Evolutionary conservation across 35 echinoderm and acorn worm species (phyloP), one percentile per base, ranked within the genome.

Genomic region (Ophiothrix spiculata): DNA sequence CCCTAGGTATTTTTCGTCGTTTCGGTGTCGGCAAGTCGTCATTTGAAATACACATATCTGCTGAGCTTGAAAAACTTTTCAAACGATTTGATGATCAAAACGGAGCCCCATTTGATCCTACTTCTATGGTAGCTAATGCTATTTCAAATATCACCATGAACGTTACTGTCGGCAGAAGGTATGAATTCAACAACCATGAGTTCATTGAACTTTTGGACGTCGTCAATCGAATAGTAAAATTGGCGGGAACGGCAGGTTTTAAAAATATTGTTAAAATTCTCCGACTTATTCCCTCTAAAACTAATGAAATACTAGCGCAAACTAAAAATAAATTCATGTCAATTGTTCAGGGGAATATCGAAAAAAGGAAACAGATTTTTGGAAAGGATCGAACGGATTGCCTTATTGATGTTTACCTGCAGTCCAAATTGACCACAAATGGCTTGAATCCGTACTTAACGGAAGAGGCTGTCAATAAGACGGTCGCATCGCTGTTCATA

Each of bases 1-100:
- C 91, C 17, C 80, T 93, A 14, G 63, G 60, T 34, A 88, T 90
- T 23, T 89, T 97, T 11, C 83, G 91, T 54, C 69, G 89, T 15
- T 91, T 97, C 38, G 95, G 95, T 38, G 88, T 97, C 40, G 95
- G 95, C 19, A 97, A 90, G 39, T 81, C 54, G 0, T 90, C 77
- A 76, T 86, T 97, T 35, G 91, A 97, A 75, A 80, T 77, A 25
- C 78, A 75, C 35, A 84, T 97, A 1, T 79, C 77, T 28, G 83
- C 87, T 10, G 95, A 97, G 73, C 88, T 88, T 17, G 25, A 39
- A 0, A 13, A 74, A 13, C 75, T 93, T 37, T 39, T 87, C 17
- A 10, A 73, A 2, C 38, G 40, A 38, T 86, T 94, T 64, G 69
- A 83, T 17, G 74, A 83, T 0, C 21, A 81, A 33, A 56, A 84